Evolutionary conservation across 2,113 vertebrate genomes (phyloP).

Genomic region (Gnathonemus longibarbis): DNA sequence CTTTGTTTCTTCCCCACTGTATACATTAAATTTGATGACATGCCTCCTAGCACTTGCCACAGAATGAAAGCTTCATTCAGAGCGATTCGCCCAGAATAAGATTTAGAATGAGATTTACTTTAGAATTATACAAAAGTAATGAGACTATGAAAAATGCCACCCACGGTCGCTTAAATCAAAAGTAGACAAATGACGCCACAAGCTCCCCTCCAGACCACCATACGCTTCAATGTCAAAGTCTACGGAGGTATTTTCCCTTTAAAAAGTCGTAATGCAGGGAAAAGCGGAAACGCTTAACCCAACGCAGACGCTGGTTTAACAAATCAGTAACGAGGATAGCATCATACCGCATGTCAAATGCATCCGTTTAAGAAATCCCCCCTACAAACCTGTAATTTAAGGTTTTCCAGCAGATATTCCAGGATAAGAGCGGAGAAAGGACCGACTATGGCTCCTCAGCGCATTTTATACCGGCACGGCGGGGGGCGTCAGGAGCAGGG

Average conservation of each 20-base stretch:
- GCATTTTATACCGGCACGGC: slow-evolving; percentile 53
- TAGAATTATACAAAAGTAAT: background rate
- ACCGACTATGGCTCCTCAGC: slow-evolving; percentile 34
- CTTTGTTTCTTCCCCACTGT: background rate
- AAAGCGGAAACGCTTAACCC: background rate
- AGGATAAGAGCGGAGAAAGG: slow-evolving; percentile 50
- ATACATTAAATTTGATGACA: background rate
- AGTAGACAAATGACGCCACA: background rate
- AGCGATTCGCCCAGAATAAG: background rate
- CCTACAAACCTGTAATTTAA: slow-evolving; percentile 15
- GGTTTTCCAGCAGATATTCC: slow-evolving; percentile 25
- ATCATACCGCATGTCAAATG: background rate
- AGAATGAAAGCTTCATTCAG: background rate
- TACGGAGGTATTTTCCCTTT: background rate
- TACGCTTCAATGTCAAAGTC: background rate
- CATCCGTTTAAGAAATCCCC: background rate
- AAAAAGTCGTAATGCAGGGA: background rate
- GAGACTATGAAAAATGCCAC: background rate
- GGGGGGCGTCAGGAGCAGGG: slow-evolving; percentile 36
- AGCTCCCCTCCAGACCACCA: background rate
- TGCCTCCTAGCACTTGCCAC: background rate
- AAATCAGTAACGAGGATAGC: background rate
- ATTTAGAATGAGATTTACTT: background rate
- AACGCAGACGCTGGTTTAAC: background rate
- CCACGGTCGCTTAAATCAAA: background rate